Conservation (phyloP, 2,888 invertebrate genomes). For the Acanthoscelides obtectus region DNA sequence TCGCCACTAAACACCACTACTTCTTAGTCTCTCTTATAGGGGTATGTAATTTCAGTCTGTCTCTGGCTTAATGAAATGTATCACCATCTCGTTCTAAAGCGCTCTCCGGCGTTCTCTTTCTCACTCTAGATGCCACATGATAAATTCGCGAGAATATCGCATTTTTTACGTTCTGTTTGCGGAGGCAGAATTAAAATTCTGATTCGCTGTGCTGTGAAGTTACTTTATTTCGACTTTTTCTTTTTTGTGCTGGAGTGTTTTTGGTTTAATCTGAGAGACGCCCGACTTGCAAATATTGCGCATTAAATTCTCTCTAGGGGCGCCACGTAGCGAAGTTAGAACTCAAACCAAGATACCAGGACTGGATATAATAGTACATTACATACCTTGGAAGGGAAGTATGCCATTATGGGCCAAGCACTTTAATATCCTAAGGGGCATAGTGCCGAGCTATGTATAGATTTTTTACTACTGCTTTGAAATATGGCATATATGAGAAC, state of each 20-base stretch:
- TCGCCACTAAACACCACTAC: constrained; percentile 30
- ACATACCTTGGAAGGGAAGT: too few species aligned
- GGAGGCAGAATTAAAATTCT: constrained; percentile 25
- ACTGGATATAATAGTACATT: too few species aligned
- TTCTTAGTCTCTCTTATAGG: constrained; percentile 43
- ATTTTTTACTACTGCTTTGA: too few species aligned
- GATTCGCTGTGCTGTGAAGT: constrained; percentile 13
- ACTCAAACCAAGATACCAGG: not conserved
- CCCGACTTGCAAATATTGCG: not conserved
- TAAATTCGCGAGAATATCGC: constrained; percentile 38
- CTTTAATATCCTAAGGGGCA: too few species aligned
- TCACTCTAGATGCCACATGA: constrained; percentile 38
- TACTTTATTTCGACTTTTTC: constrained; percentile 20
- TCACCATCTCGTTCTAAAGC: constrained; percentile 40
- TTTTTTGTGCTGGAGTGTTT: not conserved
- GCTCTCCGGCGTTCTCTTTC: constrained; percentile 33
- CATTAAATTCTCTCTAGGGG: not conserved
- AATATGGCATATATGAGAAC: too few species aligned
- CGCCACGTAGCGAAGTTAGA: not conserved
- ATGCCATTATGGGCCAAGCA: too few species aligned
- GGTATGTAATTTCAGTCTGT: constrained; percentile 52
- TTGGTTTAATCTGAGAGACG: not conserved
- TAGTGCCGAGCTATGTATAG: too few species aligned
- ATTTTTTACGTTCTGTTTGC: constrained; percentile 19
- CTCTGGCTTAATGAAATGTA: constrained; percentile 50